Conservation (phyloP, 2,888 invertebrate genomes). For the Eilema caniola region DNA sequence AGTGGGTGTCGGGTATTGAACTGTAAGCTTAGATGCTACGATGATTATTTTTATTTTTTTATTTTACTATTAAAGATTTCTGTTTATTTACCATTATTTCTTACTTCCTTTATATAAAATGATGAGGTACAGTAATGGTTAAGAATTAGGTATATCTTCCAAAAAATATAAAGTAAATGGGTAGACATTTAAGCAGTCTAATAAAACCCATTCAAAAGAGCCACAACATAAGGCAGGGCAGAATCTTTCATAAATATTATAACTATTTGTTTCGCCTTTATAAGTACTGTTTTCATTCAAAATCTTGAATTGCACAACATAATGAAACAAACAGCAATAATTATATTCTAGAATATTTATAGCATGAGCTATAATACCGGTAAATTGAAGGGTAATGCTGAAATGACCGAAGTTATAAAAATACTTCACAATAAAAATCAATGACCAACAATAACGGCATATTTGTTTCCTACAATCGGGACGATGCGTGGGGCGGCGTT, state of each 20-base stretch:
- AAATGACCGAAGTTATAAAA: neutral
- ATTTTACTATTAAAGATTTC: too few species aligned
- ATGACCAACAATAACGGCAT: slow-evolving; percentile 51
- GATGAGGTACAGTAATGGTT: too few species aligned
- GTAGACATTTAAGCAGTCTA: neutral
- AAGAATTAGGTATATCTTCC: too few species aligned
- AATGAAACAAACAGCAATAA: neutral
- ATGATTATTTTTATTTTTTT: too few species aligned
- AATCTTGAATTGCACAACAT: too few species aligned
- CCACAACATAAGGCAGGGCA: too few species aligned
- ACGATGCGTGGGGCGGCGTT: slow-evolving; percentile 82
- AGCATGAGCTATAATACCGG: neutral
- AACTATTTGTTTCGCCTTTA: neutral
- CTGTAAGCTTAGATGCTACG: too few species aligned
- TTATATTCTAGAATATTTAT: neutral
- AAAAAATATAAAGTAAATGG: too few species aligned
- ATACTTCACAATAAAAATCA: slow-evolving; percentile 16
- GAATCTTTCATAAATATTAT: too few species aligned
- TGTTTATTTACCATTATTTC: neutral
- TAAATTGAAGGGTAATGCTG: neutral
- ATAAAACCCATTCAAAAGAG: neutral
- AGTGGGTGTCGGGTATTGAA: too few species aligned
- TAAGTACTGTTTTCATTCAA: too few species aligned
- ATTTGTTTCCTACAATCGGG: slow-evolving; percentile 73
- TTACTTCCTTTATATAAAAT: neutral